A percentile compares a stretch with the other conserved stretches of the same genome.
These are phyloP conservation scores for Rhodinocichla rosea DNA, from an alignment of 2,113 vertebrate genomes.

Conservation along the genomic window DNA sequence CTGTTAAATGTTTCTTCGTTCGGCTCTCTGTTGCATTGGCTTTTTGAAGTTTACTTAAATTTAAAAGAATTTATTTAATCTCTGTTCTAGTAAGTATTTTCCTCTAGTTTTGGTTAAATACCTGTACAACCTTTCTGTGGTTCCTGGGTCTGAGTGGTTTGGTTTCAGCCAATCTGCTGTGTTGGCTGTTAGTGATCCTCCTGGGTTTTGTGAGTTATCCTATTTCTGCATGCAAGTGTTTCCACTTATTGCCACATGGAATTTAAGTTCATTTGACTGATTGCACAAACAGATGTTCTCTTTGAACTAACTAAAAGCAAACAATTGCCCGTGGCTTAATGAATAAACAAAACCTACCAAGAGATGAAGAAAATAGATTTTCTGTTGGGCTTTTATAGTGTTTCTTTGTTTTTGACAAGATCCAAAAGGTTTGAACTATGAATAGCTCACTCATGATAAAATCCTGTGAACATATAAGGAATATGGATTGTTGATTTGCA, in stretches of 20 bases:
- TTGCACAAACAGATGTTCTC: slow-evolving; percentile 2
- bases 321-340: background rate
- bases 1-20: background rate
- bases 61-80: background rate
- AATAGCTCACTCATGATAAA: background rate
- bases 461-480: background rate
- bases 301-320: background rate
- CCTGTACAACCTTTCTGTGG: background rate
- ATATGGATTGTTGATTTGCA: background rate
- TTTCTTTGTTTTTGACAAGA: background rate
- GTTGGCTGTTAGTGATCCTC: background rate
- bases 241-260: background rate
- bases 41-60: background rate
- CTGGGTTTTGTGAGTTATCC: background rate
- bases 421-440: background rate
- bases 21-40: background rate
- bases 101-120: background rate
- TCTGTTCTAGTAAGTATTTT: background rate
- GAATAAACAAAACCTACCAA: background rate
- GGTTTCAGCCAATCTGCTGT: background rate
- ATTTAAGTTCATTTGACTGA: slow-evolving; percentile 11
- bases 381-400: background rate
- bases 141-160: background rate
- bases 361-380: background rate
- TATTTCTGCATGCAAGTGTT: background rate